These are phyloP conservation scores for Ephestia elutella DNA, from an alignment of 1,140 invertebrate genomes.

Conservation along the genomic window DNA sequence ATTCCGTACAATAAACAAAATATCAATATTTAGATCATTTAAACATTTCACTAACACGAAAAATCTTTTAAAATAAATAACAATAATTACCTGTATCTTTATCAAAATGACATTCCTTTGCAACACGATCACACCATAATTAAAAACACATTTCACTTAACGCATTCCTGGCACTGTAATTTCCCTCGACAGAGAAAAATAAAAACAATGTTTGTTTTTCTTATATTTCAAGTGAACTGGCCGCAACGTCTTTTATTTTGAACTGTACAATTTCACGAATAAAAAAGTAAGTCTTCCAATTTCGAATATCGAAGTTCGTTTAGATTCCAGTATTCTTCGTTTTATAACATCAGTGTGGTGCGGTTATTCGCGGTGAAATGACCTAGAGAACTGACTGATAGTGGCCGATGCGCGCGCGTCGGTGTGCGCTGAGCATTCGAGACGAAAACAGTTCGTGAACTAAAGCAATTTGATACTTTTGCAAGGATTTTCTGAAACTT, in stretches of 20 bases:
- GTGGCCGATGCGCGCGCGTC: slow-evolving; percentile 27
- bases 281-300: not conserved
- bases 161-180: slow-evolving; percentile 1
- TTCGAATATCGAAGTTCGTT: not conserved
- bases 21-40: too few species aligned
- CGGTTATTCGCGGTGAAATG: slow-evolving; percentile 32
- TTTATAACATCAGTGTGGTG: not conserved
- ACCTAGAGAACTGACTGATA: slow-evolving; percentile 49
- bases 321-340: not conserved
- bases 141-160: slow-evolving; percentile 8
- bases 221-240: not conserved
- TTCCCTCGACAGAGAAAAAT: not conserved
- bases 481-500: not conserved
- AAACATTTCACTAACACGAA: not conserved
- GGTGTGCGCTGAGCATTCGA: slow-evolving; percentile 27
- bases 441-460: slow-evolving; percentile 14
- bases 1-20: too few species aligned
- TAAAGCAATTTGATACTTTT: slow-evolving; percentile 21
- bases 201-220: not conserved
- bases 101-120: not conserved
- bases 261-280: too few species aligned
- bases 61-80: not conserved
- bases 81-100: not conserved
- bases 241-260: not conserved
- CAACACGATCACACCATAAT: slow-evolving; percentile 10